A percentile compares a stretch with the other conserved stretches of the same genome.
These are phyloP conservation scores for Lycia hirtaria DNA, from an alignment of 2,888 invertebrate genomes.

Conservation along the genomic window DNA sequence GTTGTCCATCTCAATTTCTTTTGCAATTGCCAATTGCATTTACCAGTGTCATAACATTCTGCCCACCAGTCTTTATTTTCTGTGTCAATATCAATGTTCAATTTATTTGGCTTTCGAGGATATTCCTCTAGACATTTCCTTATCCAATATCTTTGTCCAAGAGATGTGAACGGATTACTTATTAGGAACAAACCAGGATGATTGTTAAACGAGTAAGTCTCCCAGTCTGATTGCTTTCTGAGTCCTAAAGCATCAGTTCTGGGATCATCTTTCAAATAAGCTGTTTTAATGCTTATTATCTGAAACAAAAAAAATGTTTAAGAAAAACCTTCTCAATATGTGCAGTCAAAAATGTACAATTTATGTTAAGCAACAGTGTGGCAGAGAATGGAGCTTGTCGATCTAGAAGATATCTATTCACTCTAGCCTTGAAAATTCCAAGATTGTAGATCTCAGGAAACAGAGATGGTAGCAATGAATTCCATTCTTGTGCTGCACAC, in stretches of 20 bases:
- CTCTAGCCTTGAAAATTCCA: too few species aligned
- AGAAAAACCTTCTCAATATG: too few species aligned
- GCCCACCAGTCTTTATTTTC: constrained; percentile 87
- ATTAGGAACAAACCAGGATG: constrained; percentile 92
- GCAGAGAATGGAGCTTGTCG: too few species aligned
- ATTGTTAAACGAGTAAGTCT: constrained; percentile 84
- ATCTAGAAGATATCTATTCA: too few species aligned
- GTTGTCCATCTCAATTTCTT: constrained; percentile 95
- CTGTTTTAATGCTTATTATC: constrained; percentile 31
- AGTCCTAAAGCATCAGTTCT: constrained; percentile 63
- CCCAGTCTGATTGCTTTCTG: constrained; percentile 81
- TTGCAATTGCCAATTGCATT: constrained; percentile 65
- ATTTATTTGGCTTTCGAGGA: constrained; percentile 89
- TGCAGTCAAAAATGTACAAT: too few species aligned
- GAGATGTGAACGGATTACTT: constrained; percentile 91
- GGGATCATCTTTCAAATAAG: constrained; percentile 44
- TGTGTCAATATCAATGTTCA: constrained; percentile 87
- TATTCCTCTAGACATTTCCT: constrained; percentile 91
- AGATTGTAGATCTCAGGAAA: too few species aligned
- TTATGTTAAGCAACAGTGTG: too few species aligned
- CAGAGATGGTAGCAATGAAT: too few species aligned
- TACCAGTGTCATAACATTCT: constrained; percentile 74
- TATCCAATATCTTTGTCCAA: constrained; percentile 94
- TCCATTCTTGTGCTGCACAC: too few species aligned
- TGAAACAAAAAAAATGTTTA: constrained; percentile 37